A percentile compares a stretch with the other conserved stretches of the same genome.
Evolutionary conservation across 2,797 vertebrate genomes (phyloP).

Genomic region (Percopsis omiscomaycus): DNA sequence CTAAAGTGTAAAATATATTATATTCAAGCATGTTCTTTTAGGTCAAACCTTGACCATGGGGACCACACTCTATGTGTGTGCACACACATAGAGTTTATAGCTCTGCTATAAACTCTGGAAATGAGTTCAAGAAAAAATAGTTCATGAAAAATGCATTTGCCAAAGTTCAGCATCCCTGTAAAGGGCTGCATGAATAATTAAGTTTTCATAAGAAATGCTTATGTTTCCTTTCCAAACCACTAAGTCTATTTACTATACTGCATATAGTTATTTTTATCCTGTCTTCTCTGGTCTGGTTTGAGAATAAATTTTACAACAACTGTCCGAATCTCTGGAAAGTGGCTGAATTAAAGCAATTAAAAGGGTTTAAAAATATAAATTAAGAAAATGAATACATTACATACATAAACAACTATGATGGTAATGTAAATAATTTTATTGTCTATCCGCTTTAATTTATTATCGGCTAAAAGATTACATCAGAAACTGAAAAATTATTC

Average conservation of each 20-base stretch:
- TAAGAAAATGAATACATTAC: neutral
- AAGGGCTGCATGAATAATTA: slow-evolving; percentile 55
- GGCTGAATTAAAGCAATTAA: neutral
- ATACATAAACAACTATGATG: neutral
- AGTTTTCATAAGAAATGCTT: slow-evolving; percentile 52
- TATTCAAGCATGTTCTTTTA: neutral
- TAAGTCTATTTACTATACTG: slow-evolving; percentile 43
- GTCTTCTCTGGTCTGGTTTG: neutral
- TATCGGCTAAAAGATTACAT: neutral
- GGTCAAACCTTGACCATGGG: neutral
- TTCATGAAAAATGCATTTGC: slow-evolving; percentile 54
- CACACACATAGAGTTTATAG: neutral
- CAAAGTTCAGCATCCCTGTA: slow-evolving; percentile 37
- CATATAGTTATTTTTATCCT: slow-evolving; percentile 31
- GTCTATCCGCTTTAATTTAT: neutral
- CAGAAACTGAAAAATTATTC: neutral
- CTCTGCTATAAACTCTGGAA: slow-evolving; percentile 15
- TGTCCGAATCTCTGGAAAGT: neutral
- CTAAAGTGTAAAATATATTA: neutral
- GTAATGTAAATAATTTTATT: neutral
- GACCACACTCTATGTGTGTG: neutral
- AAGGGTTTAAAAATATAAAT: neutral
- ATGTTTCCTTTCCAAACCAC: slow-evolving; percentile 37
- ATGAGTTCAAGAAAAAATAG: slow-evolving; percentile 19
- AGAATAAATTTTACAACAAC: neutral